Percentiles rank a stretch among this genome's conserved stretches.
Evolutionary conservation across 2,113 vertebrate genomes (phyloP).

Genomic region (Notechis scutatus): DNA sequence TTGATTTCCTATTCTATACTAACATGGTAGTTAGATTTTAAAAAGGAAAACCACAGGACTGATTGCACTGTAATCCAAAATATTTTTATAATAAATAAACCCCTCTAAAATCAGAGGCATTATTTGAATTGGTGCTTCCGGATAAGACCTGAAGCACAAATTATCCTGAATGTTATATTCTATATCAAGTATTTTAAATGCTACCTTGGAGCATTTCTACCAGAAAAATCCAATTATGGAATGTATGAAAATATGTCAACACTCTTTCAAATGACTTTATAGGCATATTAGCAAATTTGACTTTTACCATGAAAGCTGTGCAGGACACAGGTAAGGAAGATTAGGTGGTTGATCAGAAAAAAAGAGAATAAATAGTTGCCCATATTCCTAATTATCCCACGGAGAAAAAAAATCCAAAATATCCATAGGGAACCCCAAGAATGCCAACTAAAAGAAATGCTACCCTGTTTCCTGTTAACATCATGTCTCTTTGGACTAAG

Average conservation of each 20-base stretch:
- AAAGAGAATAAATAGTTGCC: not conserved
- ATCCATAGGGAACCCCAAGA: not conserved
- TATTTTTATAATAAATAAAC: not conserved
- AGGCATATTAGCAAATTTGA: not conserved
- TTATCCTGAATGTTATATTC: not conserved
- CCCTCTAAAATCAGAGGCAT: not conserved
- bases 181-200: not conserved
- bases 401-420: not conserved
- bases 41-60: not conserved
- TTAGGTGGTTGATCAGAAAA: not conserved
- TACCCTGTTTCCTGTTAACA: not conserved
- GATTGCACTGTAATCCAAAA: not conserved
- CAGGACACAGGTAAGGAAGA: not conserved
- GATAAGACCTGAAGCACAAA: not conserved
- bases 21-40: not conserved
- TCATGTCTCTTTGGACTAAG: not conserved
- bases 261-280: not conserved
- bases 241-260: not conserved
- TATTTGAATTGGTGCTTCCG: not conserved
- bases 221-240: not conserved
- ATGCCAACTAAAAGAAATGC: not conserved
- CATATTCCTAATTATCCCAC: not conserved
- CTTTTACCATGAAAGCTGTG: not conserved
- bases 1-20: not conserved
- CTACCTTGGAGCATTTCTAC: not conserved